Conservation (phyloP, 2,113 vertebrate species). For the Callipepla californica region DNA sequence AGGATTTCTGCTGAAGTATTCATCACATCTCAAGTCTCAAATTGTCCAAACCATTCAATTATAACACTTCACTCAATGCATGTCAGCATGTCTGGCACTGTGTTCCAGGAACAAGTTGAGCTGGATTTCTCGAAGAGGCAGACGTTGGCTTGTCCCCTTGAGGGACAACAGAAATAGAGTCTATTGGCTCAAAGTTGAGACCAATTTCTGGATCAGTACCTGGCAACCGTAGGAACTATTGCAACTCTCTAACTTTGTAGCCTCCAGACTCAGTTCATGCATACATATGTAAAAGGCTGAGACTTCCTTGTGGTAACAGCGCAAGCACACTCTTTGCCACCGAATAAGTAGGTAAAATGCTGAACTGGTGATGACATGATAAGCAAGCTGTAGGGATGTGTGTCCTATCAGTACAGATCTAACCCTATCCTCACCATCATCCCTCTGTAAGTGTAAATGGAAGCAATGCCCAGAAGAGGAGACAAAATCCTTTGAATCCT, state of each 20-base stretch:
- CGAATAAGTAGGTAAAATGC: slow-evolving; percentile 40
- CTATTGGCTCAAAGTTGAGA: slow-evolving; percentile 25
- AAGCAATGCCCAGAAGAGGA: not conserved
- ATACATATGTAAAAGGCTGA: slow-evolving; percentile 5
- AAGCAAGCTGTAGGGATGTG: not conserved
- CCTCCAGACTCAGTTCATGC: not conserved
- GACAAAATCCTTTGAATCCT: slow-evolving; percentile 45
- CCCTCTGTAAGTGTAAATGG: not conserved
- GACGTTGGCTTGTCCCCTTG: slow-evolving; percentile 4
- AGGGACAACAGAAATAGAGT: slow-evolving; percentile 38
- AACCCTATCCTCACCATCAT: slow-evolving; percentile 1
- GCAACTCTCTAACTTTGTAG: slow-evolving; percentile 43
- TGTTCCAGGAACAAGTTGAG: not conserved
- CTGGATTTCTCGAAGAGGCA: not conserved
- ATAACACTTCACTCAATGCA: slow-evolving; percentile 59
- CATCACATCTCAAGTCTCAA: slow-evolving; percentile 53
- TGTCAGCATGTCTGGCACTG: slow-evolving; percentile 53
- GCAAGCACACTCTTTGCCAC: slow-evolving; percentile 8
- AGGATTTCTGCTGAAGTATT: slow-evolving; percentile 59
- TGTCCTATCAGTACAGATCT: not conserved
- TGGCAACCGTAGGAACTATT: slow-evolving; percentile 32
- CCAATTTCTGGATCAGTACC: not conserved
- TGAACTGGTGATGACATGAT: slow-evolving; percentile 5
- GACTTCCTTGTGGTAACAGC: not conserved
- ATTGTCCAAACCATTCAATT: slow-evolving; percentile 73